Evolutionary conservation across 2,113 vertebrate genomes (phyloP), one percentile per base, ranked within the genome.

Genomic region (Megalops atlanticus): DNA sequence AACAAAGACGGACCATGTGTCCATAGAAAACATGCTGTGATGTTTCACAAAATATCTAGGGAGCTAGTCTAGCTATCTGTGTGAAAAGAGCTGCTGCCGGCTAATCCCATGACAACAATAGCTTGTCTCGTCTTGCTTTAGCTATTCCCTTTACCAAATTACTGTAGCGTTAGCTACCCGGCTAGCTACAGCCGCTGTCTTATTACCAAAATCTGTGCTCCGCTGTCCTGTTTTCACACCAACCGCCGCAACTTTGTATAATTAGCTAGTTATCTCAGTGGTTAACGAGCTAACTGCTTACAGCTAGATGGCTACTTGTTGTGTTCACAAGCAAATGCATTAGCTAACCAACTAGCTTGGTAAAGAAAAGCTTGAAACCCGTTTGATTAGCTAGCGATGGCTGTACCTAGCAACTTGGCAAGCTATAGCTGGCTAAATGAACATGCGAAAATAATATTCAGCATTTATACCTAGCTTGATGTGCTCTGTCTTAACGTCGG

Each of bases 401-500:
- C 31, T 69, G n/a, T n/a, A n/a, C n/a, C n/a, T 54, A 76, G 21
- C 75, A 76, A 54, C 36, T 24, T 31, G 31, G 58, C 58, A 11
- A 79, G 40, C 77, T 33, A 70, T 41, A 45, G 58, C 12, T 79
- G 71, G 41, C 77, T 71, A 71, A 38, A 71, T 64, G 1, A 64
- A n/a, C 58, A 64, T 31, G 27, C 58, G 58, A 49, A 76, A 52
- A 47, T 49, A n/a, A n/a, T 27, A 27, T 33, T 47, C 43, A 12
- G 45, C 38, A 35, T 47, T 58, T 77, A n/a, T n/a, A 77, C 47
- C n/a, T 64, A 82, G 75, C 83, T 84, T 47, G 15, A 35, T 70
- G 45, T 47, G 68, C 47, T 16, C 68, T 24, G 24, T 35, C 64
- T 76, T 49, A 36, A 70, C 40, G 38, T 54, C 70, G 35, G 70